These are phyloP conservation scores for Cardiocondyla obscurior DNA, from an alignment of 1,140 invertebrate genomes.

Conservation along the genomic window DNA sequence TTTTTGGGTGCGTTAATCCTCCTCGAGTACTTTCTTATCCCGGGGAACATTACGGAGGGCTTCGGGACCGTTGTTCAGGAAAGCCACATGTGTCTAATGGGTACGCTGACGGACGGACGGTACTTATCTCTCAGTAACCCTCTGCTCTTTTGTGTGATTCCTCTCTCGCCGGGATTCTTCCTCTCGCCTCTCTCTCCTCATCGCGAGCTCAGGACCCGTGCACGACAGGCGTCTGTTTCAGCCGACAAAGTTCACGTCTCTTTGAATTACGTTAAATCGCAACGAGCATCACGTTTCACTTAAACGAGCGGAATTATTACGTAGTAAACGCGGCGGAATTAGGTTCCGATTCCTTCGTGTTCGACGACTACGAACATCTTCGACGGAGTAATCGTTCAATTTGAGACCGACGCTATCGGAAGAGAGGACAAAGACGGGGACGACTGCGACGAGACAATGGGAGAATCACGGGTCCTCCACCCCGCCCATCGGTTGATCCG, in stretches of 20 bases:
- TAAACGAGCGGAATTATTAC: not conserved
- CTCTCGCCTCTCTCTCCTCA: conserved; percentile 25
- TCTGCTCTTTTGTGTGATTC: conserved; percentile 65
- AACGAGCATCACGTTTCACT: not conserved
- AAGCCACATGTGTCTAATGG: conserved; percentile 70
- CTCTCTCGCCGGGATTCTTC: conserved; percentile 44
- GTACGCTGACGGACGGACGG: conserved; percentile 48
- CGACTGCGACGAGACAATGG: conserved; percentile 62
- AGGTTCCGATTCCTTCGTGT: not conserved
- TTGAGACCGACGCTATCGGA: not conserved
- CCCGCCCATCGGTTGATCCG: conserved; percentile 22
- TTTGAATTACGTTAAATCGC: not conserved
- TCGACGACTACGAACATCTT: not conserved
- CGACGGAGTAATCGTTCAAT: not conserved
- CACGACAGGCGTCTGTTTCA: not conserved
- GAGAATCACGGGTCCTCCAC: conserved; percentile 62
- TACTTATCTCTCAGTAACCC: conserved; percentile 61
- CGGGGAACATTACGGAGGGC: conserved; percentile 22
- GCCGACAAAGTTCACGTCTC: not conserved
- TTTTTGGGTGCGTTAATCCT: conserved; percentile 35
- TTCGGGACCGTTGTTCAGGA: conserved; percentile 36
- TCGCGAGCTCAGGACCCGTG: not conserved
- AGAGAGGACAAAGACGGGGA: conserved; percentile 42
- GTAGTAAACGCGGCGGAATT: not conserved
- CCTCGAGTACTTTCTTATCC: conserved; percentile 3